phyloP scores from a whole-genome alignment of 2,888 invertebrate species.

The Euclidia mi region DNA sequence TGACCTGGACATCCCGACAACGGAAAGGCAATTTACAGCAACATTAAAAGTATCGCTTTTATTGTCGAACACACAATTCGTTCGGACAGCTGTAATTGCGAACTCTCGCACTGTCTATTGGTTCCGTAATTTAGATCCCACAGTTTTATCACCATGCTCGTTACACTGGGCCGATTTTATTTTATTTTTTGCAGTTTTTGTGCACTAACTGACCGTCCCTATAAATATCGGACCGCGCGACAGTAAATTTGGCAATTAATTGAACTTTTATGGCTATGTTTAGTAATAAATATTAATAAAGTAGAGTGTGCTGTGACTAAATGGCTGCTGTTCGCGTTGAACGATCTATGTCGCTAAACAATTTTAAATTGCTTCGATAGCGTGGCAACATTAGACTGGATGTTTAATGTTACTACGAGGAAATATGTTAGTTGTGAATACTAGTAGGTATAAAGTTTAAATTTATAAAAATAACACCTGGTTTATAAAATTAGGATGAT shows the following conservation, averaged over 20 bases:
- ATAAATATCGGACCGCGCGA: conserved; percentile 32
- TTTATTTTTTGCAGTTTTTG: conserved; percentile 52
- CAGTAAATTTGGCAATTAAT: conserved; percentile 43
- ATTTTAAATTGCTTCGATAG: too few species aligned
- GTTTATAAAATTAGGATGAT: too few species aligned
- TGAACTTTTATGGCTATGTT: conserved; percentile 26
- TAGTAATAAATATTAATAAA: conserved; percentile 23
- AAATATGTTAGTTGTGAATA: background rate
- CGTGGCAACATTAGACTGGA: background rate
- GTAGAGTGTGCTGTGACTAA: conserved; percentile 5
- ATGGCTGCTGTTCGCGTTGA: conserved; percentile 4
- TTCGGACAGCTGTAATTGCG: too few species aligned
- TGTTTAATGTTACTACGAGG: background rate
- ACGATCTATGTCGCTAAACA: conserved; percentile 12
- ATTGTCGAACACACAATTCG: conserved; percentile 87
- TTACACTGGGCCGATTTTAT: conserved; percentile 58
- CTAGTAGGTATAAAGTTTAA: too few species aligned
- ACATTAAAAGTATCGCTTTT: conserved; percentile 88
- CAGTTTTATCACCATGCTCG: conserved; percentile 76
- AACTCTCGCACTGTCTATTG: too few species aligned
- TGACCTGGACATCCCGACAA: conserved; percentile 73
- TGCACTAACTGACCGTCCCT: too few species aligned
- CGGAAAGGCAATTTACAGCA: conserved; percentile 80
- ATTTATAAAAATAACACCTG: too few species aligned
- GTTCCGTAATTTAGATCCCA: too few species aligned